Base-by-base conservation (phyloP, 2,113 vertebrate genomes). In the Thinocorus orbignyianus region DNA sequence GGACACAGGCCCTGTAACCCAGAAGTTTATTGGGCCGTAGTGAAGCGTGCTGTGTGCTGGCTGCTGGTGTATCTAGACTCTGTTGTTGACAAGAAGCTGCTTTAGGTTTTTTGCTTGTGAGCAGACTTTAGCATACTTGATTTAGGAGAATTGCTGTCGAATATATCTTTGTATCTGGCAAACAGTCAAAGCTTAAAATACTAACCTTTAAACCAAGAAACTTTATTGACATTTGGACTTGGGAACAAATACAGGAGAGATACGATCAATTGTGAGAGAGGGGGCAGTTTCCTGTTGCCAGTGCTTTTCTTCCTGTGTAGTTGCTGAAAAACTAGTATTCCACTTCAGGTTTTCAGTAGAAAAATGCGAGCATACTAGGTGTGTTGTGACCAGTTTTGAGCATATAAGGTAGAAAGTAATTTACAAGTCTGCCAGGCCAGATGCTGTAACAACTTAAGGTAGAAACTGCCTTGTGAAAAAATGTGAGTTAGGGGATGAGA, bases 171-270 rank as follows among this genome's bases (percentile, higher is more conserved):
- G 9, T 72, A 58, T 28, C 23, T 42, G 17, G 8, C 0, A 0
- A 54, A 54, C 28, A 30, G 52, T 65, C 12, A 28, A 60, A 70
- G 48, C 33, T 78, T 84, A 35, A 48, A 88, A 60, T 37, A 25
- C 69, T 90, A 42, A 86, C 82, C 95, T 96, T 86, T 93, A 91
- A 71, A 93, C 86, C 48, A n/a, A 25, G 39, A 31, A 71, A 66
- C 41, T 79, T 55, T 30, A 13, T 82, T 77, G 84, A 54, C 31
- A 15, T 91, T 76, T 90, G 90, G 73, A 85, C 78, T 82, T 58
- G 55, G 86, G 48, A 82, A 31, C 30, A 61, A 62, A 12, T 12
- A 23, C 6, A 61, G 25, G 35, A 71, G 77, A 39, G 39, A 10
- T 79, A 10, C 42, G 42, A 69, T 76, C 24, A 18, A 6, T 52